These are phyloP conservation scores for Drosophila nr. medialis DNA, from an alignment of 2,888 invertebrate genomes.

Conservation along the genomic window DNA sequence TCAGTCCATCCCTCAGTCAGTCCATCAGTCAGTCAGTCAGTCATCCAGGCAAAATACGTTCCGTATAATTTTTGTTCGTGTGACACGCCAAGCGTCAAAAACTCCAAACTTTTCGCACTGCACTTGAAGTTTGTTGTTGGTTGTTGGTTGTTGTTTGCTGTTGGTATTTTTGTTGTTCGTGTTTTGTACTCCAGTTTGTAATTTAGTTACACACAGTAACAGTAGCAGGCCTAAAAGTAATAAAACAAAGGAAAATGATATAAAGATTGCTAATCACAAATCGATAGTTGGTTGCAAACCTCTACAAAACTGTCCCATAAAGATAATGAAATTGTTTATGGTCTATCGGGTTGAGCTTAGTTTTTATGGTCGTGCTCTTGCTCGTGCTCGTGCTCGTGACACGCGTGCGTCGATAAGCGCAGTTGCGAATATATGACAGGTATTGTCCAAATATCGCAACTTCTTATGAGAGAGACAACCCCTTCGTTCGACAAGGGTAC, in stretches of 20 bases:
- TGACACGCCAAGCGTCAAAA: slow-evolving; percentile 66
- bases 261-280: background rate
- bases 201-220: background rate
- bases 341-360: background rate
- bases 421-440: background rate
- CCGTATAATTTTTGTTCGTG: slow-evolving; percentile 57
- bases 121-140: slow-evolving; percentile 55
- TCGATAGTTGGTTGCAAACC: background rate
- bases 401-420: background rate
- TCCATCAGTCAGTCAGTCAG: slow-evolving; percentile 3
- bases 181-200: background rate
- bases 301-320: background rate
- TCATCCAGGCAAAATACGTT: background rate
- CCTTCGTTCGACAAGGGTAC: background rate
- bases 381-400: slow-evolving; percentile 1
- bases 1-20: slow-evolving; percentile 5
- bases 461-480: background rate
- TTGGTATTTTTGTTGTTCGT: slow-evolving; percentile 2
- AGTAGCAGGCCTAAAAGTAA: background rate
- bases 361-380: background rate
- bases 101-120: slow-evolving; percentile 43
- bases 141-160: background rate
- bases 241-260: background rate
- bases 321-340: background rate
- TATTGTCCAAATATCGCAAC: background rate